phyloP scores from a whole-genome alignment of 2,113 vertebrate genomes.

The Crotalus tigris region DNA sequence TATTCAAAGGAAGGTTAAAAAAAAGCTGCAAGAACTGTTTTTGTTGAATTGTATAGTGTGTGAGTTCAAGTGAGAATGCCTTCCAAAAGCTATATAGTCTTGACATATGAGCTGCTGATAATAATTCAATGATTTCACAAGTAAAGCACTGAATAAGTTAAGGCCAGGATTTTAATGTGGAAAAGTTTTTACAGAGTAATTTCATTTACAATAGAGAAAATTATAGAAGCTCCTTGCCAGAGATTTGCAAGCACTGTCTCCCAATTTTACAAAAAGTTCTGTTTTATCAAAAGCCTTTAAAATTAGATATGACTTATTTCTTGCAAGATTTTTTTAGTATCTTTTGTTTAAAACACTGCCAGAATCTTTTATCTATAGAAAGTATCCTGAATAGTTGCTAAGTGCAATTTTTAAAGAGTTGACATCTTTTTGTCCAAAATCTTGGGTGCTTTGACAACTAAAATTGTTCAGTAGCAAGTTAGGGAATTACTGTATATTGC shows the following conservation, averaged over 20 bases:
- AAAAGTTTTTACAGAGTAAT: neutral
- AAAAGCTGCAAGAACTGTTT: neutral
- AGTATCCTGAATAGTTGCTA: neutral
- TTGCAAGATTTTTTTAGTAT: neutral
- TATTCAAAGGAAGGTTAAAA: neutral
- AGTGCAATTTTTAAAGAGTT: neutral
- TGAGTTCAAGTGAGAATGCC: slow-evolving; percentile 11
- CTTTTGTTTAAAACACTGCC: neutral
- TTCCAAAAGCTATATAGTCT: neutral
- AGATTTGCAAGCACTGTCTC: neutral
- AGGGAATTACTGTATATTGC: neutral
- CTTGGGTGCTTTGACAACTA: neutral
- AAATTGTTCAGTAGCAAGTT: neutral
- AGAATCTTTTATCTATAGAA: neutral
- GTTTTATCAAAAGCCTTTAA: neutral
- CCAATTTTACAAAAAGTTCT: neutral
- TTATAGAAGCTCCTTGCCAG: neutral
- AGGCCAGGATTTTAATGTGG: neutral
- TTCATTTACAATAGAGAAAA: neutral
- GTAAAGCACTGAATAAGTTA: neutral
- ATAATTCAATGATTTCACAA: slow-evolving; percentile 12
- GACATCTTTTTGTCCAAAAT: neutral
- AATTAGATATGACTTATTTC: neutral
- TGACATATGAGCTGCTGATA: neutral
- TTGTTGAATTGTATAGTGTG: neutral